phyloP scores from a whole-genome alignment of 2,113 vertebrate genomes.

The Benitochromis conjunctus region DNA sequence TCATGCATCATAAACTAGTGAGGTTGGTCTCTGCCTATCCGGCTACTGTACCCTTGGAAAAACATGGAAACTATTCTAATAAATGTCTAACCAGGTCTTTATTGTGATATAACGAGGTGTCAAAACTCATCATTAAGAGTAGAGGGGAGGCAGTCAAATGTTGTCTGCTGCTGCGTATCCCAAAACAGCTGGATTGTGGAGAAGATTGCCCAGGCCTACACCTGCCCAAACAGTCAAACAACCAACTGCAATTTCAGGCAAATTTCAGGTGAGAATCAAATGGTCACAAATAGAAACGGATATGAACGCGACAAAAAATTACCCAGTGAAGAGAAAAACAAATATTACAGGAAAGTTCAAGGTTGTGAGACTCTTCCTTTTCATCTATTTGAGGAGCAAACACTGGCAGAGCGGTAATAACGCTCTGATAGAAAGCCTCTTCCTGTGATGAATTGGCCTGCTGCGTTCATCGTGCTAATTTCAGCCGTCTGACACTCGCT shows the following conservation, averaged over 20 bases:
- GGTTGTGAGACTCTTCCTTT: not conserved
- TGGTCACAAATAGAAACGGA: not conserved
- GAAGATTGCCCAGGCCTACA: not conserved
- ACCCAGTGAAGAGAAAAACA: not conserved
- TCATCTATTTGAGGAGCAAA: not conserved
- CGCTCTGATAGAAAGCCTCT: conserved; percentile 1
- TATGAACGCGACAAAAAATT: not conserved
- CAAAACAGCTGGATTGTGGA: not conserved
- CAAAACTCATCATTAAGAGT: not conserved
- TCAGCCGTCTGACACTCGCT: not conserved
- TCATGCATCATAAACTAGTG: not conserved
- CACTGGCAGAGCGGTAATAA: conserved; percentile 20
- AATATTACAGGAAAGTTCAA: not conserved
- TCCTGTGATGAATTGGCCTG: not conserved
- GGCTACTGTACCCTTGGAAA: not conserved
- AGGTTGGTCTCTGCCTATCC: not conserved
- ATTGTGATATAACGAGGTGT: not conserved
- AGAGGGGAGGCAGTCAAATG: not conserved
- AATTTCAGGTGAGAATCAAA: not conserved
- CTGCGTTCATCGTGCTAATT: conserved; percentile 23
- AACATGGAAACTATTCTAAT: not conserved
- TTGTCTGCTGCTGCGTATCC: not conserved
- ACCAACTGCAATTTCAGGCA: not conserved
- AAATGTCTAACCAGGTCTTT: not conserved
- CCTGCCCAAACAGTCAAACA: not conserved